Evolutionary conservation across 1,140 invertebrate species (phyloP), one percentile per base, ranked within the genome.

Genomic region (Papilio helenus): DNA sequence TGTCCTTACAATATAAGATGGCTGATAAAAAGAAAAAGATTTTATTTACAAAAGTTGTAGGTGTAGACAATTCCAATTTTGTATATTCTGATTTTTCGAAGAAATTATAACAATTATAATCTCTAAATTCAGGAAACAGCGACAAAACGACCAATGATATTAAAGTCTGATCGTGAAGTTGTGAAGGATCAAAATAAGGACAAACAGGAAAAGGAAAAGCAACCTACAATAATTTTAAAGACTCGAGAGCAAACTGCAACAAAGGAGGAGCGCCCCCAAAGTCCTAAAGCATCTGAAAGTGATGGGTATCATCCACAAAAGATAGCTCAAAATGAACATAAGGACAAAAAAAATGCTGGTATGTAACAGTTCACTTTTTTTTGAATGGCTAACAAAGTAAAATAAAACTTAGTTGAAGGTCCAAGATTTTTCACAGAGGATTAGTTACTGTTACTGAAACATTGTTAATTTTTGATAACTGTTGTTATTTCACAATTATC

Each of bases 241-340:
- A 90, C 93, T 20, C 86, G 94, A 20, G 94, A 95, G 82, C 93
- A 94, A 68, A 95, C 91, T 79, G 79, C 92, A 0, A 87, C 92
- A 1, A 95, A 95, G 82, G 94, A 95, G 42, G 94, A 95, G n/a
- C 81, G 93, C 12, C 88, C 93, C 2, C 82, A 87, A 14, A 95
- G 94, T 81, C 94, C 94, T 10, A 94, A 94, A 80, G 81, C 85
- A n/a, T 85, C 86, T 72, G 94, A 95, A 58, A 55, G 71, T 44
- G 91, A 92, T 79, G 85, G 86, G 16, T 87, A 87, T 20, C 88
- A 93, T 76, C 89, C 92, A 18, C 87, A 83, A 77, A 95, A 94
- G 84, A 95, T 95, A 81, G 93, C 90, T 68, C 94, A 95, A 79
- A 94, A 95, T 90, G 94, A 94, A 86, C 87, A 89, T 79, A 95